These are phyloP conservation scores for Eilema sororculum DNA, from an alignment of 2,888 invertebrate genomes.

Conservation along the genomic window DNA sequence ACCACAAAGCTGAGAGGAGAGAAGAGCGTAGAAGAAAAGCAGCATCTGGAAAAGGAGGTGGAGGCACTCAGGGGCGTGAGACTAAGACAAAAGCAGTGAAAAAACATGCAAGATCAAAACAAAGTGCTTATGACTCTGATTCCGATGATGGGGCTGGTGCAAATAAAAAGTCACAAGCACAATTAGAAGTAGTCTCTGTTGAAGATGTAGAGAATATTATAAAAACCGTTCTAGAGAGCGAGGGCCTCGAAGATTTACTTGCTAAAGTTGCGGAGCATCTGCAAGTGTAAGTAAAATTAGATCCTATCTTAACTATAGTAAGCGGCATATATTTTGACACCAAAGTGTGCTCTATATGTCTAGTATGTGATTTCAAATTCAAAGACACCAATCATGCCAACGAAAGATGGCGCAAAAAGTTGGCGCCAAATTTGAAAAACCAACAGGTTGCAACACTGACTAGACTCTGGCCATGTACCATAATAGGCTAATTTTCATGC, in stretches of 20 bases:
- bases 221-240: slow-evolving; percentile 88
- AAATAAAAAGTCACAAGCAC: slow-evolving; percentile 73
- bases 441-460: no score
- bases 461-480: no score
- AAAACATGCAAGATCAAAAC: slow-evolving; percentile 90
- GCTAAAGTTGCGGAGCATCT: slow-evolving; percentile 90
- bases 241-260: slow-evolving; percentile 91
- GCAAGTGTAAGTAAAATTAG: slow-evolving; percentile 82
- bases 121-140: slow-evolving; percentile 88
- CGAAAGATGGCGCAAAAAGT: no score
- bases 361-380: background rate
- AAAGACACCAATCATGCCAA: no score
- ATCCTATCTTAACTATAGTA: no score
- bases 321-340: background rate
- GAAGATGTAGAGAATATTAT: slow-evolving; percentile 91
- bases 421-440: no score
- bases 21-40: slow-evolving; percentile 97
- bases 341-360: no score
- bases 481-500: no score
- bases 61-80: slow-evolving; percentile 97
- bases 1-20: slow-evolving; percentile 90
- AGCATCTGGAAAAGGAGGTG: slow-evolving; percentile 94
- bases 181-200: slow-evolving; percentile 89
- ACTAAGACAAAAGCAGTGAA: slow-evolving; percentile 98
- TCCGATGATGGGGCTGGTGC: slow-evolving; percentile 87